Percentiles rank a stretch among this genome's conserved stretches.
phyloP scores from a whole-genome alignment of 2,797 vertebrate genomes.

The Natrix natrix region DNA sequence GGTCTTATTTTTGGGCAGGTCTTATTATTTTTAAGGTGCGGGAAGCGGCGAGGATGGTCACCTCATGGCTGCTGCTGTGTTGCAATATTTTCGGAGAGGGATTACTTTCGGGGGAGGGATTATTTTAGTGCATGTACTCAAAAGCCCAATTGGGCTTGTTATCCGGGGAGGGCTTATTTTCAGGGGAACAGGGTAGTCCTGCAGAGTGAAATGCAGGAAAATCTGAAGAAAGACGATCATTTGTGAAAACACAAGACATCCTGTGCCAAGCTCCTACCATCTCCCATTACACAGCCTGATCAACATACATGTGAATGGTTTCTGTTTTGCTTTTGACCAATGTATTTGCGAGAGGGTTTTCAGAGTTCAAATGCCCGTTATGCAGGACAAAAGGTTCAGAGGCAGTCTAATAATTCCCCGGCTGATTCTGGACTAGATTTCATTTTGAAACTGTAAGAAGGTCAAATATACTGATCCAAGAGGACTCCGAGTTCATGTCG shows the following conservation, averaged over 20 bases:
- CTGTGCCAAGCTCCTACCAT: no score
- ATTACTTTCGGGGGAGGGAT: no score
- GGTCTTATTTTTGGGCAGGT: no score
- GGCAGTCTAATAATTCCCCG: background rate
- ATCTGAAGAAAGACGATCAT: background rate
- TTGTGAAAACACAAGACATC: background rate
- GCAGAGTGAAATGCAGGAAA: background rate
- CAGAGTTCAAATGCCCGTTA: background rate
- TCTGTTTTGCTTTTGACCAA: background rate
- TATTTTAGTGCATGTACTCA: no score
- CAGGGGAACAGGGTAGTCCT: background rate
- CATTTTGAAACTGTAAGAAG: background rate
- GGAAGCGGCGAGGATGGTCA: no score
- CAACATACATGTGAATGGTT: background rate
- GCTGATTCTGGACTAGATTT: background rate
- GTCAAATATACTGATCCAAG: background rate
- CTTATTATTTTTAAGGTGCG: no score
- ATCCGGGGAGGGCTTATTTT: no score
- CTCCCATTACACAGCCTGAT: background rate
- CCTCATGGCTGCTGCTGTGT: no score
- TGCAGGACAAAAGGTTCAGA: background rate
- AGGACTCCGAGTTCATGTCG: background rate
- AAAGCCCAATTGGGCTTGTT: no score
- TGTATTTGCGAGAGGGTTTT: background rate
- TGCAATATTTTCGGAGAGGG: no score